Conservation (phyloP, 2,888 invertebrate genomes). For the Eupeodes latifasciatus region DNA sequence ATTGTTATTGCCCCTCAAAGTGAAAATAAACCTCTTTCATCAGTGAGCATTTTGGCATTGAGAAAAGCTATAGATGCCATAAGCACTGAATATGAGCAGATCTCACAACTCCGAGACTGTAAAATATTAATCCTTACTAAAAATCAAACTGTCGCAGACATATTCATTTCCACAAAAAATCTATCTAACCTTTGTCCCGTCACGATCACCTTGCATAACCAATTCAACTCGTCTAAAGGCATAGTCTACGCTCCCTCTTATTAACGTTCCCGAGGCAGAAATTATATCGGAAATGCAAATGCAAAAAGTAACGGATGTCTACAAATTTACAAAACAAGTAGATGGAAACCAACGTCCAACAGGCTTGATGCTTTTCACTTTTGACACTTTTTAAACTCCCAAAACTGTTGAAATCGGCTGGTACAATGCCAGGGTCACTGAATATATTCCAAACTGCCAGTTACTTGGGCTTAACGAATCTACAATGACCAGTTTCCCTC, state of each 20-base stretch:
- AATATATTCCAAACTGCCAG: not conserved
- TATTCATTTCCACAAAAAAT: too few relatives aligned
- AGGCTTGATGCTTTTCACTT: conserved; percentile 22
- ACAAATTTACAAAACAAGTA: conserved; percentile 11
- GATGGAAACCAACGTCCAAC: conserved; percentile 4
- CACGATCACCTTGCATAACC: conserved; percentile 9
- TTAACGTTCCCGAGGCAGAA: not conserved
- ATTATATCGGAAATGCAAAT: too few relatives aligned
- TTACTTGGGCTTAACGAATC: conserved; percentile 17
- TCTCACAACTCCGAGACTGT: not conserved
- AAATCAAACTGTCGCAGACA: not conserved
- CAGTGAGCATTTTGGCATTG: conserved; percentile 10
- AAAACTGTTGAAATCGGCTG: conserved; percentile 34
- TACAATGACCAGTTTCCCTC: conserved; percentile 4
- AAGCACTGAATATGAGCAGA: not conserved
- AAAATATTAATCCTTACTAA: not conserved
- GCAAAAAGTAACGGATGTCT: not conserved
- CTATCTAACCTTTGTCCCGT: conserved; percentile 8
- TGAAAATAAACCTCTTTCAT: not conserved
- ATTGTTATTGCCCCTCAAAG: not conserved
- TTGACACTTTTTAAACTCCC: conserved; percentile 10
- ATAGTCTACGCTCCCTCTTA: conserved; percentile 21
- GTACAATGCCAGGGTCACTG: not conserved
- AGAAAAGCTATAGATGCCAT: not conserved
- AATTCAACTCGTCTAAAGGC: not conserved